Evolutionary conservation across 2,113 vertebrate genomes (phyloP), one percentile per base, ranked within the genome.

Genomic region (Vimba vimba): DNA sequence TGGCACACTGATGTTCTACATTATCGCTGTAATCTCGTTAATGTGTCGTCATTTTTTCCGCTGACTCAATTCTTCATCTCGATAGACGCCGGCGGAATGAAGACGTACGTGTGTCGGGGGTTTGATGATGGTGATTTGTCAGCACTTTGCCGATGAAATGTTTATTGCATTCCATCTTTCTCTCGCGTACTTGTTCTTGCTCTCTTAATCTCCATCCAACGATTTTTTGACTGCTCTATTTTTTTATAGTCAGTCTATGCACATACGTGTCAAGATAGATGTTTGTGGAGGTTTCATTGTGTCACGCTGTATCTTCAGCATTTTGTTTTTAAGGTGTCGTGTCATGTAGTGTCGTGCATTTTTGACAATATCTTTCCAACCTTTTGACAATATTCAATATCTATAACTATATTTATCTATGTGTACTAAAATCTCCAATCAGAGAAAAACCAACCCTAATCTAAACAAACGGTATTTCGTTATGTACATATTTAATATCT

Each of bases 91-190:
- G 50, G 47, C 45, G 17, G 79, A 82, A 82, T 82, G 60, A 82
- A 83, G 64, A 83, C 4, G 47, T 3, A 73, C 62, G 13, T 23
- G 33, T 39, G 64, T 10, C 10, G 12, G 62, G 80, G 13, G 62
- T 36, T 66, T 69, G 81, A 59, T 83, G 81, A 83, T 39, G 64
- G 68, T 83, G 68, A 83, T 57, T 73, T 83, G 66, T 83, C 81
- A 83, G 50, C 50, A 69, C 62, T 82, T 82, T 52, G 36, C 79
- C n/a, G 25, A 82, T 82, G 10, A 69, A 82, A n/a, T 47, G 62
- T 50, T 69, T 68, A 82, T 66, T 50, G 45, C 25, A 9, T 60
- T 55, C 76, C 36, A 55, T 85, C 45, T 71, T 85, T 36, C 59
- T 85, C 74, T 85, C 60, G 6, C 17, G 13, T 45, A 43, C 64